These are phyloP conservation scores for Trachythela sp. DNA, from an alignment of 64 coral and sea anemone genomes.

Conservation along the genomic window DNA sequence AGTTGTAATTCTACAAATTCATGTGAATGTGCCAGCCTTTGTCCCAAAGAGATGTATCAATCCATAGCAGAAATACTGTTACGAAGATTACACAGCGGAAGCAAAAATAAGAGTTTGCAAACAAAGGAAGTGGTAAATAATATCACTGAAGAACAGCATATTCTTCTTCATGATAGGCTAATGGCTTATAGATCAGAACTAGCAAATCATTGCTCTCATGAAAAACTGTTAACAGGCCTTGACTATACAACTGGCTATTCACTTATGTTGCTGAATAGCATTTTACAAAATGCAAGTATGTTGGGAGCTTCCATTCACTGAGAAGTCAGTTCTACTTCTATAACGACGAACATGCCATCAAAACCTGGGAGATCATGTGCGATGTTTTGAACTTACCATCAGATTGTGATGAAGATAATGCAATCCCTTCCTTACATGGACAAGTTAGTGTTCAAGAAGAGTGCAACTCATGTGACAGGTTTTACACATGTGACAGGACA, in stretches of 20 bases:
- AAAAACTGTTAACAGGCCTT: not conserved
- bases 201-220: not conserved
- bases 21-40: not conserved
- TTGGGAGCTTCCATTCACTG: not conserved
- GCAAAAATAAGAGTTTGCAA: not conserved
- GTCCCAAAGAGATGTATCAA: not conserved
- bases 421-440: too few species aligned
- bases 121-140: not conserved
- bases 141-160: not conserved
- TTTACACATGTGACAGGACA: too few species aligned
- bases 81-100: not conserved
- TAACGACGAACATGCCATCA: conserved; percentile 17
- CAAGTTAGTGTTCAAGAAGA: not conserved
- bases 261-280: not conserved
- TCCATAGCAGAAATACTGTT: not conserved
- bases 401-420: not conserved
- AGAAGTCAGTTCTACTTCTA: not conserved
- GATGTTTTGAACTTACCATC: not conserved
- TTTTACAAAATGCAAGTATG: not conserved
- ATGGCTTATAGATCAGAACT: conserved; percentile 18
- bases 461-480: too few species aligned
- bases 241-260: conserved; percentile 16
- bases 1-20: not conserved
- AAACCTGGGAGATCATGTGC: conserved; percentile 7
- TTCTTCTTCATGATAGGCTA: not conserved